Conservation (phyloP, 2,113 vertebrate genomes). For the Garra rufa region DNA sequence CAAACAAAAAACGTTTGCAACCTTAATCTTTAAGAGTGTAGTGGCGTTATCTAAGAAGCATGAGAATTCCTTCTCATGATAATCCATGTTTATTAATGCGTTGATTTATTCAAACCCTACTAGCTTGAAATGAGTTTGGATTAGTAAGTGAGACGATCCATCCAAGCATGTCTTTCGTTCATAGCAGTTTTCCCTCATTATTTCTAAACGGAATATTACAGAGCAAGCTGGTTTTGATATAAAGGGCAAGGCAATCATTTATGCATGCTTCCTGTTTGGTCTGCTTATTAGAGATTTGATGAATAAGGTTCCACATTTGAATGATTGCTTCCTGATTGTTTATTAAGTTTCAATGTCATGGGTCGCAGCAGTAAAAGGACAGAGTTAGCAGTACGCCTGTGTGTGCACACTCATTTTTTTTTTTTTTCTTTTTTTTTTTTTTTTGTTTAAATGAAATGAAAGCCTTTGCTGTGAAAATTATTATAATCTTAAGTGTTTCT, state of each 20-base stretch:
- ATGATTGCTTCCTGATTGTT: slow-evolving; percentile 51
- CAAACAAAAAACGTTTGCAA: background rate
- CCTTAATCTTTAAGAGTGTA: background rate
- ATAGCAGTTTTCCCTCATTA: slow-evolving; percentile 7
- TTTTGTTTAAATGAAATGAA: slow-evolving; percentile 9
- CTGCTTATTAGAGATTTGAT: slow-evolving; percentile 50
- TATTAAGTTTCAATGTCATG: slow-evolving; percentile 55
- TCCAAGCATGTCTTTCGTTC: background rate
- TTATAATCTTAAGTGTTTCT: background rate
- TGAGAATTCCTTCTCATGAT: background rate
- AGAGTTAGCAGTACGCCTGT: background rate
- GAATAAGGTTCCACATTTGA: slow-evolving; percentile 51
- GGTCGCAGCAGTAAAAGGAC: slow-evolving; percentile 44
- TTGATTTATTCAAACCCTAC: background rate
- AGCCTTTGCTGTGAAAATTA: slow-evolving; percentile 11
- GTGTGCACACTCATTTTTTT: background rate
- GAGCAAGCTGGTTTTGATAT: slow-evolving; percentile 41
- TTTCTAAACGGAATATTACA: slow-evolving; percentile 34
- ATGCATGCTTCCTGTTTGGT: slow-evolving; percentile 27
- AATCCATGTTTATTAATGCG: slow-evolving; percentile 1
- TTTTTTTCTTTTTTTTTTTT: background rate
- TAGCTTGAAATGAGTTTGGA: slow-evolving; percentile 26
- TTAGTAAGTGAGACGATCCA: slow-evolving; percentile 1
- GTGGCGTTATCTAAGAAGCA: background rate
- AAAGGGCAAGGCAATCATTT: slow-evolving; percentile 52